phyloP scores from a whole-genome alignment of 1,140 invertebrate species.

The Heliconius nattereri region DNA sequence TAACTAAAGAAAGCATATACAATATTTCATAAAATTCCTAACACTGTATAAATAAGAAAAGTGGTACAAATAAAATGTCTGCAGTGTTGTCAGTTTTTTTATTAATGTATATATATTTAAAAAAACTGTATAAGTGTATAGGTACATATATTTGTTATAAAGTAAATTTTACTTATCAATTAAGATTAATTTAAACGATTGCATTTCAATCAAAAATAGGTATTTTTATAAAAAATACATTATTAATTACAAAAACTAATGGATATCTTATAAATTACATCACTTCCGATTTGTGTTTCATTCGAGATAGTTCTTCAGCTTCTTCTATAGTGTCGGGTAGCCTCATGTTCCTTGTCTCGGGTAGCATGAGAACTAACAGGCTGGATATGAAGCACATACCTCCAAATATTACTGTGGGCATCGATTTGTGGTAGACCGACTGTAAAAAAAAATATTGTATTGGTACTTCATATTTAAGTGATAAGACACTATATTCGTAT shows the following conservation, averaged over 20 bases:
- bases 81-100: too few relatives aligned
- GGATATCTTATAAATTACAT: not conserved
- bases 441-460: constrained; percentile 46
- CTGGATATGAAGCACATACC: constrained; percentile 84
- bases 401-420: constrained; percentile 87
- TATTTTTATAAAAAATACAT: constrained; percentile 15
- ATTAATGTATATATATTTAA: too few relatives aligned
- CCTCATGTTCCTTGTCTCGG: constrained; percentile 86
- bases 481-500: too few relatives aligned
- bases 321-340: constrained; percentile 88
- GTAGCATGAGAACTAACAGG: constrained; percentile 84
- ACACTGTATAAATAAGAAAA: too few relatives aligned
- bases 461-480: not conserved
- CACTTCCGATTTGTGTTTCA: constrained; percentile 47
- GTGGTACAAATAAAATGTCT: too few relatives aligned
- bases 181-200: not conserved
- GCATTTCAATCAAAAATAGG: not conserved
- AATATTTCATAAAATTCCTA: not conserved
- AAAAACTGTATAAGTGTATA: too few relatives aligned
- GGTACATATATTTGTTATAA: too few relatives aligned
- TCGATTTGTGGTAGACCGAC: constrained; percentile 71
- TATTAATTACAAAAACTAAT: not conserved
- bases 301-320: constrained; percentile 82
- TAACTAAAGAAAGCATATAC: not conserved
- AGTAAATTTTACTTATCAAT: too few relatives aligned